These are phyloP conservation scores for Columba guinea DNA, from an alignment of 2,797 vertebrate species.

Conservation along the genomic window DNA sequence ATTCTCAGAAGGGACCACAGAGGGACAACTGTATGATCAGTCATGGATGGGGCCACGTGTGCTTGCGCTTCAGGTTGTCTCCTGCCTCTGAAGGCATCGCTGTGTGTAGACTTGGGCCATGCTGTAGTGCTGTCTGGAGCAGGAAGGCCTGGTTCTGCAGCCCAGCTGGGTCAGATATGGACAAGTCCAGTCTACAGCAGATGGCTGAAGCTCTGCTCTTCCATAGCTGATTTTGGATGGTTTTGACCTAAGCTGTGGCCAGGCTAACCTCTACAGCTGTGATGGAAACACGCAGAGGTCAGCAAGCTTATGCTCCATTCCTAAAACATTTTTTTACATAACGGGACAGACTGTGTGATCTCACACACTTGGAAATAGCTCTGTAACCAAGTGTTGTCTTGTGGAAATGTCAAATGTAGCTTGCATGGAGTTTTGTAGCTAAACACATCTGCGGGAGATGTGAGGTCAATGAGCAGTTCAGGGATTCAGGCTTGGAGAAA, in stretches of 20 bases:
- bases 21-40: neutral
- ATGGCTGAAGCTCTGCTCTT: neutral
- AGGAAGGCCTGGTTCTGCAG: neutral
- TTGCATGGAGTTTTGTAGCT: neutral
- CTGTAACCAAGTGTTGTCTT: neutral
- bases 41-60: accelerated
- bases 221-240: neutral
- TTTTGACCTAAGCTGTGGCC: neutral
- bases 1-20: neutral
- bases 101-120: neutral
- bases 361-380: neutral
- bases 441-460: neutral
- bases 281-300: neutral
- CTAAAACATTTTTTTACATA: neutral
- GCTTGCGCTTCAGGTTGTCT: neutral
- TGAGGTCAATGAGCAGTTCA: neutral
- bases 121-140: neutral
- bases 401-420: neutral
- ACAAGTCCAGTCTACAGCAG: neutral
- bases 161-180: neutral
- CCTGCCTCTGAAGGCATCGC: neutral
- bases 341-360: neutral
- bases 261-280: neutral
- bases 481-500: neutral
- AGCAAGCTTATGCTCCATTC: neutral